Evolutionary conservation across 2,113 vertebrate species (phyloP).

Genomic region (Archocentrus centrarchus): DNA sequence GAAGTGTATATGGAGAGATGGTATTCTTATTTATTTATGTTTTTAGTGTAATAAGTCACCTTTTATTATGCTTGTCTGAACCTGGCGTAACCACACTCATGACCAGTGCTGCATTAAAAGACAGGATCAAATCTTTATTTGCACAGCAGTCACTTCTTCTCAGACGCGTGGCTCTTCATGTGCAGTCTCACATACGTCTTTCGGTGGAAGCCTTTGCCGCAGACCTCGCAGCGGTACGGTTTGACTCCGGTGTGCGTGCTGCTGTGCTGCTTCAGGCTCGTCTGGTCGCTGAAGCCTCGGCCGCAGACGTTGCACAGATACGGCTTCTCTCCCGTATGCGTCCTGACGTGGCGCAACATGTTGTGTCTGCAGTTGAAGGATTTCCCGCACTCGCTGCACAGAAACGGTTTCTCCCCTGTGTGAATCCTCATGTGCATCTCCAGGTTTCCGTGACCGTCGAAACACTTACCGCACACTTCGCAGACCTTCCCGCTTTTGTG

Average conservation of each 20-base stretch:
- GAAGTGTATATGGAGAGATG: accelerated
- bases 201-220: constrained; percentile 55
- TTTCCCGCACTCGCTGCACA: constrained; percentile 63
- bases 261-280: constrained; percentile 55
- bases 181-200: constrained; percentile 53
- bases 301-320: constrained; percentile 64
- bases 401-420: constrained; percentile 69
- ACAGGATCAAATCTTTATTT: background rate
- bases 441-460: constrained; percentile 52
- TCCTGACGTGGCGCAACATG: constrained; percentile 69
- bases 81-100: background rate
- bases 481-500: constrained; percentile 63
- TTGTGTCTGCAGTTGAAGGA: constrained; percentile 73
- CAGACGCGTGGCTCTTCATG: constrained; percentile 53
- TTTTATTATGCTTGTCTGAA: background rate
- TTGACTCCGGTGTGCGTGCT: constrained; percentile 54
- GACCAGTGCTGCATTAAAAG: background rate
- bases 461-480: constrained; percentile 64
- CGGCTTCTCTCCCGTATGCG: constrained; percentile 61
- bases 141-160: constrained; percentile 21
- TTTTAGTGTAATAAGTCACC: background rate
- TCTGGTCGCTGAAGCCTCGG: constrained; percentile 48
- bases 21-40: background rate
- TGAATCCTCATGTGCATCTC: constrained; percentile 64
- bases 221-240: constrained; percentile 57